phyloP scores from a whole-genome alignment of 53 echinoderm and acorn worm genomes.

The Stichopus horrens region DNA sequence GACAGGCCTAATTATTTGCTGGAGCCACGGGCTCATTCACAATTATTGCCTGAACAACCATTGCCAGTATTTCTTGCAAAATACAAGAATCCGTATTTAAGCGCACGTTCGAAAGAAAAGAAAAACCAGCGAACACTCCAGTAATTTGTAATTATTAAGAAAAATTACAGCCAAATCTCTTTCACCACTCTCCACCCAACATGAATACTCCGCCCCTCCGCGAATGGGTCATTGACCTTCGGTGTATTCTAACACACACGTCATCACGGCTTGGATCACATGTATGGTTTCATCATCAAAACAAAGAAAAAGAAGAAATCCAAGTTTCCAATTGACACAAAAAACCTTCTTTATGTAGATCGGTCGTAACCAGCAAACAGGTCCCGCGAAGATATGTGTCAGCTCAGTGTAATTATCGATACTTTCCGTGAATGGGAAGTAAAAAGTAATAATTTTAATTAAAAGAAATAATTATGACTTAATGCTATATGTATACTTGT shows the following conservation, averaged over 20 bases:
- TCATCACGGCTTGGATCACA: no score
- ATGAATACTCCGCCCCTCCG: not conserved
- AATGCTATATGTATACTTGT: no score
- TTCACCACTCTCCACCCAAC: not conserved
- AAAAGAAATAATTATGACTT: no score
- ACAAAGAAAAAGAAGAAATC: no score
- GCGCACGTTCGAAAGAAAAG: not conserved
- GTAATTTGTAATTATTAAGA: slow-evolving; percentile 29
- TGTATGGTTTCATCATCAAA: no score
- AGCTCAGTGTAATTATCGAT: no score
- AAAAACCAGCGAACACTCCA: not conserved
- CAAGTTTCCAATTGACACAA: no score
- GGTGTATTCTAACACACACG: not conserved
- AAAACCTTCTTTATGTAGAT: no score
- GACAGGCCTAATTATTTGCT: slow-evolving; percentile 46
- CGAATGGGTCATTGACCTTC: not conserved
- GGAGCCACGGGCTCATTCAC: slow-evolving; percentile 28
- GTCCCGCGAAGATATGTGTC: no score
- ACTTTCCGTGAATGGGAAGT: no score
- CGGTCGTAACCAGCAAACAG: no score
- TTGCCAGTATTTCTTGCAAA: slow-evolving; percentile 1
- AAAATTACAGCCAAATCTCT: not conserved
- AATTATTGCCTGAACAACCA: slow-evolving; percentile 1
- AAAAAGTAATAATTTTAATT: no score
- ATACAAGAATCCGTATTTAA: slow-evolving; percentile 25